These are phyloP conservation scores for Columba guinea DNA, from an alignment of 2,797 vertebrate species.

Conservation along the genomic window DNA sequence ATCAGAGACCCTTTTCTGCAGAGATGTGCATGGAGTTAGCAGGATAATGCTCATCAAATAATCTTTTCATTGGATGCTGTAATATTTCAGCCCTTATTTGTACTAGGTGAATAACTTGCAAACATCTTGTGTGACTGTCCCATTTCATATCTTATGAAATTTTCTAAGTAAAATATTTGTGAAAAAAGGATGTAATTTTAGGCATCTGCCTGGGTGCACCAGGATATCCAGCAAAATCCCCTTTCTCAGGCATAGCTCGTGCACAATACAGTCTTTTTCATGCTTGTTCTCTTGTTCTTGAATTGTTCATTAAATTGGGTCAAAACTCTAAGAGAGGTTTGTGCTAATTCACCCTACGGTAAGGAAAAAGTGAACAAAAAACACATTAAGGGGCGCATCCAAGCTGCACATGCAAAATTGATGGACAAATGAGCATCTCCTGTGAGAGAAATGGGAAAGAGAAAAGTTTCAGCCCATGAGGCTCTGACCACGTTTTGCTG, in stretches of 20 bases:
- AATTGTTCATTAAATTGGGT: conserved; percentile 5
- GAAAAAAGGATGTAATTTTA: neutral
- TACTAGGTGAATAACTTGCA: neutral
- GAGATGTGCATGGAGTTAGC: neutral
- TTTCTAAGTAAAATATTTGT: neutral
- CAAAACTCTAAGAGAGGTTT: neutral
- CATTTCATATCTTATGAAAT: neutral
- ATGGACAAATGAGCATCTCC: conserved; percentile 1
- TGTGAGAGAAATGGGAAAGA: neutral
- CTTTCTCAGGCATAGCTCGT: neutral
- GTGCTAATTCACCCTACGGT: neutral
- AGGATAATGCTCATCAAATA: neutral
- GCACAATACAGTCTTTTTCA: neutral
- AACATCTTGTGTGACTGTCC: neutral
- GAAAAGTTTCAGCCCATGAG: rapidly evolving
- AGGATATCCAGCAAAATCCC: neutral
- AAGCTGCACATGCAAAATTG: neutral
- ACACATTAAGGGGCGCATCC: neutral
- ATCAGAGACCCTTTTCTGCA: neutral
- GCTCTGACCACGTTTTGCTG: rapidly evolving
- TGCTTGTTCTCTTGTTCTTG: neutral
- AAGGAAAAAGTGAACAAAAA: neutral
- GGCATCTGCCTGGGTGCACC: neutral
- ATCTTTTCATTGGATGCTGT: neutral
- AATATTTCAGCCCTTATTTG: conserved; percentile 1